Evolutionary conservation across 2,888 invertebrate genomes (phyloP).

Genomic region (Epistrophella euchroma): DNA sequence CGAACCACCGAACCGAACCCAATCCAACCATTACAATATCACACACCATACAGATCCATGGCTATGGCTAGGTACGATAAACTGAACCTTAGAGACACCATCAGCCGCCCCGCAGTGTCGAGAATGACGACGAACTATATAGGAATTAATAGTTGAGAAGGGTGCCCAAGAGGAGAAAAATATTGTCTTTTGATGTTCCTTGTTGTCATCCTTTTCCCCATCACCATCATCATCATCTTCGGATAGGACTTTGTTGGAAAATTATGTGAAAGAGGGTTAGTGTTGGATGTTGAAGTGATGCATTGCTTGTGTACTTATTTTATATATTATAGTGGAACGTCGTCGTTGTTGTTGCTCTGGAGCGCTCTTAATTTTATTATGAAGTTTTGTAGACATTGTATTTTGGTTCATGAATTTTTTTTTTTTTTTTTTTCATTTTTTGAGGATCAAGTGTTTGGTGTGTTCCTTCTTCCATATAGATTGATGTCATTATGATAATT

Average conservation of each 20-base stretch:
- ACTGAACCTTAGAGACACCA: conserved; percentile 15
- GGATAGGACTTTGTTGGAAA: conserved; percentile 31
- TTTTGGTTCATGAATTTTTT: conserved; percentile 30
- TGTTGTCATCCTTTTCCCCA: conserved; percentile 56
- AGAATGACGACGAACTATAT: conserved; percentile 60
- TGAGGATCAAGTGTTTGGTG: conserved; percentile 37
- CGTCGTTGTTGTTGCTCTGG: not conserved
- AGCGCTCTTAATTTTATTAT: conserved; percentile 65
- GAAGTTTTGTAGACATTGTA: conserved; percentile 53
- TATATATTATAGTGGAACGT: not conserved
- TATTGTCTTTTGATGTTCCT: conserved; percentile 72
- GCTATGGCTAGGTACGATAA: not conserved
- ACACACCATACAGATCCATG: not conserved
- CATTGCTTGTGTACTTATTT: conserved; percentile 46
- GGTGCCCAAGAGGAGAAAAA: conserved; percentile 57
- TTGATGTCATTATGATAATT: conserved; percentile 69
- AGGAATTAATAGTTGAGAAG: conserved; percentile 68
- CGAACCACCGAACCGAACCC: not conserved
- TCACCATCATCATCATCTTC: not conserved
- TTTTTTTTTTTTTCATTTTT: conserved; percentile 31
- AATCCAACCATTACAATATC: conserved; percentile 5
- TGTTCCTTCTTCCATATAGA: conserved; percentile 32
- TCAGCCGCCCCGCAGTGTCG: not conserved
- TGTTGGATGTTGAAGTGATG: conserved; percentile 49
- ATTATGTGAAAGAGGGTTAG: conserved; percentile 69